Evolutionary conservation across 2,888 invertebrate genomes (phyloP).

Genomic region (Netelia virgata): DNA sequence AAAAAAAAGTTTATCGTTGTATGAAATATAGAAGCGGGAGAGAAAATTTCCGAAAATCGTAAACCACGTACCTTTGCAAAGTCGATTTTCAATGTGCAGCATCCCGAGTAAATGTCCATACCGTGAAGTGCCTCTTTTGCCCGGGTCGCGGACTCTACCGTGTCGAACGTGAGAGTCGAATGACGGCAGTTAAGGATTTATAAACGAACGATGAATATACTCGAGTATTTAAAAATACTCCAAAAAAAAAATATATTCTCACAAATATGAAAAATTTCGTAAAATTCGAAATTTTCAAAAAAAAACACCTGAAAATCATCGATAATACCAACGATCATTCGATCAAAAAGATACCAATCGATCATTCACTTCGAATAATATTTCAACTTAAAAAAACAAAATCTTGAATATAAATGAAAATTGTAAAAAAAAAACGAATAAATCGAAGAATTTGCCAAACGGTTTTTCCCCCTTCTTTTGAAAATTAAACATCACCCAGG

Average conservation of each 20-base stretch:
- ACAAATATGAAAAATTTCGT: neutral
- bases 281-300: neutral
- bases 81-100: conserved; percentile 99
- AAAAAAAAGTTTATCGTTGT: neutral
- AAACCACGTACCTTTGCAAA: conserved; percentile 95
- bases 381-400: neutral
- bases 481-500: neutral
- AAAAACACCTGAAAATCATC: neutral
- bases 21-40: too few species aligned
- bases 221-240: neutral
- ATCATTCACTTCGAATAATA: too few species aligned
- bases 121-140: conserved; percentile 98
- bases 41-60: neutral
- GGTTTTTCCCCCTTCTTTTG: neutral
- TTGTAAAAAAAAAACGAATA: neutral
- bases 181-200: conserved; percentile 80
- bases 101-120: conserved; percentile 99
- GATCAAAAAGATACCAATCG: neutral
- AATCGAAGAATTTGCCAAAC: neutral
- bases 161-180: conserved; percentile 95
- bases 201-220: neutral
- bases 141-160: conserved; percentile 95
- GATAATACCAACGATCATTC: neutral
- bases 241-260: neutral
- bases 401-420: neutral